Evolutionary conservation across 2,888 invertebrate species (phyloP).

Genomic region (Sepioteuthis lessoniana): DNA sequence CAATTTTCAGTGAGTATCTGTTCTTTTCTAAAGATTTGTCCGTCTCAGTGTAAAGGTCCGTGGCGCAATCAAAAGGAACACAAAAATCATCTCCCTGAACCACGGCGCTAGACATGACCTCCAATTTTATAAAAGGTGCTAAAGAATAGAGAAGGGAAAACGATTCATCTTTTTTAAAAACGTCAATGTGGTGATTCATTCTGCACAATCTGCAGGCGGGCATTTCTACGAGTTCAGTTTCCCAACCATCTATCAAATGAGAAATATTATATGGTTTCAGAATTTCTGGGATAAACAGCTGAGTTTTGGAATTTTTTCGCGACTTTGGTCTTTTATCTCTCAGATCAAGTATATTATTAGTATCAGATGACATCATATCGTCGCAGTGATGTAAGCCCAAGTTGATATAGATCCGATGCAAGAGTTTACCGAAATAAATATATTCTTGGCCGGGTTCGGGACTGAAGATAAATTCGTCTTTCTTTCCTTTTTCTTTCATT

Average conservation of each 20-base stretch:
- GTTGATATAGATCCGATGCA: background rate
- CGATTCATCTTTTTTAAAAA: background rate
- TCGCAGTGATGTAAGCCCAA: background rate
- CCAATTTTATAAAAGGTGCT: background rate
- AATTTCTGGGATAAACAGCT: too few relatives aligned
- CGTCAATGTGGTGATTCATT: background rate
- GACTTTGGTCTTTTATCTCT: too few relatives aligned
- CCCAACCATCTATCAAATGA: background rate
- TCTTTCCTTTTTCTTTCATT: background rate
- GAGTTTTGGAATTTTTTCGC: too few relatives aligned
- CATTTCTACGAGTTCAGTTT: background rate
- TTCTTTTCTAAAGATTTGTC: background rate
- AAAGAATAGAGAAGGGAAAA: background rate
- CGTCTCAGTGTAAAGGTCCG: background rate
- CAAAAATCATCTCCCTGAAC: too few relatives aligned
- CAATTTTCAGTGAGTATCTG: too few relatives aligned
- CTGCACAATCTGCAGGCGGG: background rate
- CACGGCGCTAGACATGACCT: background rate
- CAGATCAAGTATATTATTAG: background rate
- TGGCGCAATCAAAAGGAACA: background rate
- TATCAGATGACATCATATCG: background rate
- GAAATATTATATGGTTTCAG: background rate
- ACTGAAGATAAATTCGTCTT: background rate
- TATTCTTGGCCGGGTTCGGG: background rate
- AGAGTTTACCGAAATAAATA: background rate